Base-by-base conservation (phyloP, 2,797 vertebrate species). In the Cirrhinus molitorella region DNA sequence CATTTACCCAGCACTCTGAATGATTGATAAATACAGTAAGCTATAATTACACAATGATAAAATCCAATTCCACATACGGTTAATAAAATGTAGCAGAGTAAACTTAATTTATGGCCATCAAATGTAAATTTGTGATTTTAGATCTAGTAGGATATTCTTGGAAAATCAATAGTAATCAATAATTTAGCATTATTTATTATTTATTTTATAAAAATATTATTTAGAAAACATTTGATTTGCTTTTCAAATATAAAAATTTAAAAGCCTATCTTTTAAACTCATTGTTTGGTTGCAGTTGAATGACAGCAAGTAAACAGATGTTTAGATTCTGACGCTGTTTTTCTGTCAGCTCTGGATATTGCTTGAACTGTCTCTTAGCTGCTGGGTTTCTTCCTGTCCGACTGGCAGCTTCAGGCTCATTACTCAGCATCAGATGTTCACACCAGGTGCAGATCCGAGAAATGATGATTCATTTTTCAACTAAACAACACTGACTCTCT, bases 401-500 rank as follows among this genome's bases (percentile, higher is more conserved):
- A 73, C 25, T 63, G 55, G 51, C 61, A 66, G 61, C 43, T 61
- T 51, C 28, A 63, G 40, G 57, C 28, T 66, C 80, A 74, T 82
- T 82, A 81, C 40, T 73, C 57, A 65, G 57, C 55, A 49, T 73
- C 80, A 82, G 71, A 74, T 66, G 71, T 82, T 82, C 71, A 74
- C 28, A 53, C 21, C 71, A 82, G 71, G 45, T 82, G 43, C 70
- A 51, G 28, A 21, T 40, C 57, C 40, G 8, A 81, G 37, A 81
- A 57, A 72, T 53, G 2, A 51, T 81, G 59, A 73, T 74, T 73
- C 28, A 81, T 65, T 37, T 51, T 74, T 43, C 34, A 21, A 28
- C 71, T 55, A 82, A 74, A 74, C 80, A 23, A 51, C 45, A 37
- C 13, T 40, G 43, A 74, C 45, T 19, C 37, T 49, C 25, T 65